A percentile compares a stretch with the other conserved stretches of the same genome.
Evolutionary conservation across 1,140 invertebrate species (phyloP).

Genomic region (Apis mellifera): DNA sequence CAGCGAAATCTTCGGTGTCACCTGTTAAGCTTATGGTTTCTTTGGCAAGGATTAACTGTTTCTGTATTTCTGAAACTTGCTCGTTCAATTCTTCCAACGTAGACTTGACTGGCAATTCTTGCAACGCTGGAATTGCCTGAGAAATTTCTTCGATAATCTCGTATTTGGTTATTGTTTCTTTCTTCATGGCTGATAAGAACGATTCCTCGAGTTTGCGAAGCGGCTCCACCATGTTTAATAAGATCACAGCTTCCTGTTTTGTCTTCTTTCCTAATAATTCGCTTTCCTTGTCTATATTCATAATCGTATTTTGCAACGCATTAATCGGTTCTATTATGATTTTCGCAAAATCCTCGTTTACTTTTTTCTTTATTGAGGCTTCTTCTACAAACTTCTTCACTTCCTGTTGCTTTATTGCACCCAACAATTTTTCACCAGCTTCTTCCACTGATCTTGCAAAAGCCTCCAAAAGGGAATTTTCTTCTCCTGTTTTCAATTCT

Average conservation of each 20-base stretch:
- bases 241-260: slow-evolving; percentile 3
- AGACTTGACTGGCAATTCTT: slow-evolving; percentile 36
- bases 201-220: slow-evolving; percentile 49
- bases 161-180: neutral
- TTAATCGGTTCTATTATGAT: slow-evolving; percentile 34
- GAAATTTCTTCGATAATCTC: neutral
- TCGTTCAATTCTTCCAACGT: slow-evolving; percentile 43
- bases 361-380: neutral
- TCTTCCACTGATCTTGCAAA: slow-evolving; percentile 46
- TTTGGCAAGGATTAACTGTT: slow-evolving; percentile 19
- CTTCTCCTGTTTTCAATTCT: slow-evolving; percentile 32
- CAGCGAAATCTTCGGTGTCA: slow-evolving; percentile 5
- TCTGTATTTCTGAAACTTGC: slow-evolving; percentile 30
- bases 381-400: neutral
- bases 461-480: slow-evolving; percentile 26
- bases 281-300: slow-evolving; percentile 26
- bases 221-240: slow-evolving; percentile 47
- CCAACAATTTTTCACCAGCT: slow-evolving; percentile 18
- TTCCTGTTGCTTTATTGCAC: slow-evolving; percentile 14
- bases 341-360: slow-evolving; percentile 23
- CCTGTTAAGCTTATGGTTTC: slow-evolving; percentile 4
- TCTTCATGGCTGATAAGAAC: slow-evolving; percentile 28
- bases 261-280: neutral
- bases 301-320: slow-evolving; percentile 42
- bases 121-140: neutral